Conservation (phyloP, 2,113 vertebrate genomes). For the Grammomys surdaster region DNA sequence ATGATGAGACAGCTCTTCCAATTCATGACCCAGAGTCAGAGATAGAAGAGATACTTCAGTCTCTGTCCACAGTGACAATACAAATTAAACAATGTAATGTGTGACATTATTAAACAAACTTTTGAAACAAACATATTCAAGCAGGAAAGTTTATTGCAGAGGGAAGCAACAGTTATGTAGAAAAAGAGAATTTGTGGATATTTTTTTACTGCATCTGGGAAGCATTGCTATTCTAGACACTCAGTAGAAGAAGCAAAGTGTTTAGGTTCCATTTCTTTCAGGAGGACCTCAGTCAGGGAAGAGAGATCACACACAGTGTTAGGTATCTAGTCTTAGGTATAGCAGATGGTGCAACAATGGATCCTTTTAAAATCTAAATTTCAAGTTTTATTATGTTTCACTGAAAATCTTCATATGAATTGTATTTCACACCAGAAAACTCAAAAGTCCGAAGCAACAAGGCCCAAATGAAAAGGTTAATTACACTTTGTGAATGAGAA, state of each 20-base stretch:
- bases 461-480: constrained; percentile 6
- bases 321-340: background rate
- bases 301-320: background rate
- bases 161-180: background rate
- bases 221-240: background rate
- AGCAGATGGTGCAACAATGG: background rate
- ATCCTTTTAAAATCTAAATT: background rate
- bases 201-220: background rate
- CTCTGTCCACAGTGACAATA: constrained; percentile 12
- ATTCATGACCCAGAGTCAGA: background rate
- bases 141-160: background rate
- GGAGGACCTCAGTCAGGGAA: background rate
- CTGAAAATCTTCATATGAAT: background rate
- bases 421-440: background rate
- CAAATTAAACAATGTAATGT: background rate
- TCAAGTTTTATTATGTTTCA: constrained; percentile 17
- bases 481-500: constrained; percentile 12
- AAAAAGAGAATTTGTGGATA: background rate
- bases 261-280: background rate
- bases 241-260: background rate
- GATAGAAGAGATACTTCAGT: background rate
- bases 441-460: background rate
- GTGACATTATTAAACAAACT: constrained; percentile 31
- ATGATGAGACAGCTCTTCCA: background rate
- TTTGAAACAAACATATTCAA: background rate